Conservation (phyloP, 1,140 invertebrate species). For the Aethina tumida region DNA sequence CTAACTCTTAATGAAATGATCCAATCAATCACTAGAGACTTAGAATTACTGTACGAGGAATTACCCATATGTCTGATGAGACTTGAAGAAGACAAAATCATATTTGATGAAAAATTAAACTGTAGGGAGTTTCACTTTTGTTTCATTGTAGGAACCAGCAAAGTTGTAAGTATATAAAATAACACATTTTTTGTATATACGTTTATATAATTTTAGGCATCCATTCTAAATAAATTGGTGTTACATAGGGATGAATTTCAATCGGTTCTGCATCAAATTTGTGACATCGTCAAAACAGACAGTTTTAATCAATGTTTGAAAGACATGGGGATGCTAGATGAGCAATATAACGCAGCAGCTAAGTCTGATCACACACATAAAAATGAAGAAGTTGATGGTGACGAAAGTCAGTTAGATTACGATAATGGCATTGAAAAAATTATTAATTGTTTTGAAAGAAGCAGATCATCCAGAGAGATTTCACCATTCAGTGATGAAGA, state of each 20-base stretch:
- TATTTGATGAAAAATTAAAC: constrained; percentile 52
- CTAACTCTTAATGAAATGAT: constrained; percentile 49
- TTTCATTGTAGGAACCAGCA: constrained; percentile 57
- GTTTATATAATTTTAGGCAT: constrained; percentile 37
- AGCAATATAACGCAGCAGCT: constrained; percentile 11
- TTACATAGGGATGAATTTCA: constrained; percentile 39
- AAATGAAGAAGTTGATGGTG: too few relatives aligned
- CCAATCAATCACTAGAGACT: constrained; percentile 46
- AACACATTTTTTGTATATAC: constrained; percentile 1
- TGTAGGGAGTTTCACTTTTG: constrained; percentile 62
- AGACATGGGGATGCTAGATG: constrained; percentile 42
- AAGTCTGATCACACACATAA: constrained; percentile 1
- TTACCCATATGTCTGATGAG: constrained; percentile 51
- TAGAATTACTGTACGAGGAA: constrained; percentile 52
- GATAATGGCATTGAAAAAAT: too few relatives aligned
- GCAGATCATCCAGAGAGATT: not conserved
- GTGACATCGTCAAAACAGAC: constrained; percentile 48
- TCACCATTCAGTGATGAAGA: not conserved
- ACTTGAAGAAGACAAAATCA: constrained; percentile 49
- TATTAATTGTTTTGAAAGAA: not conserved
- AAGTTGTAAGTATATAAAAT: constrained; percentile 45
- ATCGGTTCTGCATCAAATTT: constrained; percentile 37
- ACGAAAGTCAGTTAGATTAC: too few relatives aligned
- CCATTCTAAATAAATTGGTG: constrained; percentile 43
- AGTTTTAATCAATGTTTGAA: constrained; percentile 48